phyloP scores from a whole-genome alignment of 2,888 invertebrate species.

The Mythimna vitellina region DNA sequence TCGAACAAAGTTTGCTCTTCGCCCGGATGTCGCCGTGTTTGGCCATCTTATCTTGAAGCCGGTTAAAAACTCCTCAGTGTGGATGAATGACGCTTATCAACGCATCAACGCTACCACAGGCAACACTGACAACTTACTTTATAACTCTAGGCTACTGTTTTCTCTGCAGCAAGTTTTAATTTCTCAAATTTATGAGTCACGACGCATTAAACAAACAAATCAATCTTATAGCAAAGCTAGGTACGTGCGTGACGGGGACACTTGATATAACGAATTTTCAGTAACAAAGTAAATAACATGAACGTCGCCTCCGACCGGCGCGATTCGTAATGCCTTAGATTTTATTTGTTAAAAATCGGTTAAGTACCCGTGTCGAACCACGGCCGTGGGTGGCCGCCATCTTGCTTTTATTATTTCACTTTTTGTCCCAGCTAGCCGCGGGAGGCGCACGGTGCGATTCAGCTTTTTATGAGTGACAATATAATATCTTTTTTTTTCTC shows the following conservation, averaged over 20 bases:
- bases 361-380: slow-evolving; percentile 90
- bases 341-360: slow-evolving; percentile 91
- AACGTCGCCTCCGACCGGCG: slow-evolving; percentile 80
- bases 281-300: slow-evolving; percentile 81
- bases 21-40: slow-evolving; percentile 86
- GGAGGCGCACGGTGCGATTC: slow-evolving; percentile 87
- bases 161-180: slow-evolving; percentile 63
- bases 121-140: slow-evolving; percentile 79
- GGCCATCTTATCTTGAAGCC: slow-evolving; percentile 78
- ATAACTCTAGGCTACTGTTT: slow-evolving; percentile 81
- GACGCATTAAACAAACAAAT: slow-evolving; percentile 56
- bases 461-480: slow-evolving; percentile 89
- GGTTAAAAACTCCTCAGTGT: slow-evolving; percentile 66
- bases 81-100: slow-evolving; percentile 85
- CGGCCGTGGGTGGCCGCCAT: slow-evolving; percentile 89
- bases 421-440: slow-evolving; percentile 87
- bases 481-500: slow-evolving; percentile 77
- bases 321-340: slow-evolving; percentile 90
- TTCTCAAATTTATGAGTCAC: slow-evolving; percentile 64
- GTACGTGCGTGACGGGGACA: slow-evolving; percentile 69
- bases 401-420: slow-evolving; percentile 87
- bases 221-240: slow-evolving; percentile 50
- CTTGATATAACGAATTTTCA: slow-evolving; percentile 78
- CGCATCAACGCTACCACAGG: slow-evolving; percentile 74
- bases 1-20: slow-evolving; percentile 73